Evolutionary conservation across 2,797 vertebrate species (phyloP).

Genomic region (Austrolebias charrua): DNA sequence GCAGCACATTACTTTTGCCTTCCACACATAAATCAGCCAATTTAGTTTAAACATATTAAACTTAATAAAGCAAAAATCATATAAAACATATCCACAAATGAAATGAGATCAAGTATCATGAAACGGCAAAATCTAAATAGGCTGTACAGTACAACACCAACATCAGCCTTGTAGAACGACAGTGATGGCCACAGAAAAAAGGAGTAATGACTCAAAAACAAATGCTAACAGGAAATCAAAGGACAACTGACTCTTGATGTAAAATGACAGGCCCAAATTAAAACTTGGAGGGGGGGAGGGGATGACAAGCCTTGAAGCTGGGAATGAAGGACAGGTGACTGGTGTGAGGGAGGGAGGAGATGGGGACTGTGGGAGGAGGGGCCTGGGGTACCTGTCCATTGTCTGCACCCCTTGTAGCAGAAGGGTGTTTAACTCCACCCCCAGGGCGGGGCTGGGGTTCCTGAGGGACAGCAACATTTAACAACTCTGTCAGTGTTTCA

Average conservation of each 20-base stretch:
- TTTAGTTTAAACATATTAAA: constrained; percentile 27
- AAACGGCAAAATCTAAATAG: constrained; percentile 61
- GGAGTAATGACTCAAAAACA: constrained; percentile 71
- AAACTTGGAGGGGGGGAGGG: constrained; percentile 65
- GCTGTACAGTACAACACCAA: constrained; percentile 56
- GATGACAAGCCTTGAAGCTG: constrained; percentile 81
- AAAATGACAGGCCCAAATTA: constrained; percentile 75
- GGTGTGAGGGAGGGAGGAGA: constrained; percentile 52
- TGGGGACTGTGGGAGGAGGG: constrained; percentile 70
- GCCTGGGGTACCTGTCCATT: constrained; percentile 97
- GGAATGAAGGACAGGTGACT: constrained; percentile 85
- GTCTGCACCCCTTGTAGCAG: constrained; percentile 99
- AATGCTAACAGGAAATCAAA: constrained; percentile 66
- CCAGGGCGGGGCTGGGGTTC: constrained; percentile 98
- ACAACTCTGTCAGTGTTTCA: constrained; percentile 83
- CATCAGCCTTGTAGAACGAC: constrained; percentile 48
- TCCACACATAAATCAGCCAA: constrained; percentile 25
- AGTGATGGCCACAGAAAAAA: constrained; percentile 71
- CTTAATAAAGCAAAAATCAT: constrained; percentile 44
- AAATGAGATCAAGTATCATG: constrained; percentile 72
- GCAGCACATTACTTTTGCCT: constrained; percentile 19
- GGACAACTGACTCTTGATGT: constrained; percentile 68
- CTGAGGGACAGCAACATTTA: constrained; percentile 92
- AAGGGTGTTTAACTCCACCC: constrained; percentile 99
- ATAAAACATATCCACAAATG: constrained; percentile 70